Conservation (phyloP, 1,140 invertebrate species). For the Pseudomyrmex sp. region DNA sequence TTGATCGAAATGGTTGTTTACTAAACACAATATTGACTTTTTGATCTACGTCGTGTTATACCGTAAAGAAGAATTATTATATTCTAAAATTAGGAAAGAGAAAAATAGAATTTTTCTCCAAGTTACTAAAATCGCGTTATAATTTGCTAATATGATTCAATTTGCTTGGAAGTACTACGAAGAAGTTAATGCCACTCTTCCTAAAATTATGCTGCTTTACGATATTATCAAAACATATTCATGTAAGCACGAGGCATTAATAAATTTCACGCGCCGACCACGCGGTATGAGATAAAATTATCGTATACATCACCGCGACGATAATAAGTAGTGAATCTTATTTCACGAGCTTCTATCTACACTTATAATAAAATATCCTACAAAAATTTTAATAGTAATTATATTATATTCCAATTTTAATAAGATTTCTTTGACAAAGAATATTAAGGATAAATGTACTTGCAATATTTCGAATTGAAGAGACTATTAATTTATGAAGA, state of each 20-base stretch:
- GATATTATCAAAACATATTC: constrained; percentile 27
- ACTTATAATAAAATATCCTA: background rate
- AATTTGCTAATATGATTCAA: background rate
- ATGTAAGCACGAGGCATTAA: constrained; percentile 35
- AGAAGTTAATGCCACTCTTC: constrained; percentile 30
- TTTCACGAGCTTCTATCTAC: background rate
- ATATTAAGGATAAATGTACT: background rate
- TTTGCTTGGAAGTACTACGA: constrained; percentile 23
- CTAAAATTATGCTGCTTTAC: constrained; percentile 47
- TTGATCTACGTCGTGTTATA: background rate
- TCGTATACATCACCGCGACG: background rate
- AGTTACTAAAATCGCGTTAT: background rate
- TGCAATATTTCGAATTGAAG: background rate
- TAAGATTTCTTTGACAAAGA: no score
- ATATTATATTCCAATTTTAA: background rate
- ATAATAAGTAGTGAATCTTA: constrained; percentile 16
- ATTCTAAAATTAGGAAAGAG: constrained; percentile 21
- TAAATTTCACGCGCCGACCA: constrained; percentile 7
- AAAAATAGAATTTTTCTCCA: constrained; percentile 6
- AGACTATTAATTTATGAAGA: background rate
- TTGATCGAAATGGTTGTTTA: background rate
- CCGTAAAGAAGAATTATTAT: background rate
- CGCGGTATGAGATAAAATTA: constrained; percentile 31
- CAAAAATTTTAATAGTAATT: background rate
- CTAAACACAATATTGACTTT: constrained; percentile 10